phyloP scores from a whole-genome alignment of 2,113 vertebrate species.

The Saccopteryx bilineata region DNA sequence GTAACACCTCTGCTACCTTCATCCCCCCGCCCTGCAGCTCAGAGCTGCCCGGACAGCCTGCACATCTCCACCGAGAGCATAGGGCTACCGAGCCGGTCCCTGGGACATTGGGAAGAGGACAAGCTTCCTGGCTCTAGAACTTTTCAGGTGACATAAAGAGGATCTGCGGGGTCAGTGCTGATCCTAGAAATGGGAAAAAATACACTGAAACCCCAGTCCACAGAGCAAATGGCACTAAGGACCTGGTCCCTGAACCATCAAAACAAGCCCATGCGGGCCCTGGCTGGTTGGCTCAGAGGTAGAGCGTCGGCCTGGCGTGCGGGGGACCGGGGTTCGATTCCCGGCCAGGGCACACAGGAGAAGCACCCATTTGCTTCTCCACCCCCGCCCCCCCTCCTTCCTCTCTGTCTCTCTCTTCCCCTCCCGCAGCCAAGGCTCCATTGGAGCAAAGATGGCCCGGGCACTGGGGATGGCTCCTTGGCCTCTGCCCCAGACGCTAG shows the following conservation, averaged over 20 bases:
- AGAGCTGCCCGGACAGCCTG: background rate
- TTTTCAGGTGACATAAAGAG: background rate
- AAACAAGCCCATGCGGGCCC: background rate
- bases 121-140: background rate
- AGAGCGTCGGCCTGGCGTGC: too few species aligned
- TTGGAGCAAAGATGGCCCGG: too few species aligned
- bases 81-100: background rate
- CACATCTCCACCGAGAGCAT: background rate
- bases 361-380: too few species aligned
- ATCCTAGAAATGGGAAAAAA: background rate
- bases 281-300: too few species aligned
- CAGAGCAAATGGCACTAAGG: fast-evolving
- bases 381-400: too few species aligned
- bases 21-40: background rate
- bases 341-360: too few species aligned
- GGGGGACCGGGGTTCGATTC: too few species aligned
- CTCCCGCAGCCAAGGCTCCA: too few species aligned
- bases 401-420: too few species aligned
- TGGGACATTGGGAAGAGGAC: background rate
- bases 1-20: background rate
- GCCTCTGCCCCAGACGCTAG: too few species aligned
- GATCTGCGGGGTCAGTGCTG: background rate
- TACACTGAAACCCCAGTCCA: fast-evolving
- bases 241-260: background rate
- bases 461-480: too few species aligned